Percentiles rank a stretch among this genome's conserved stretches.
These are phyloP conservation scores for Phylloscopus whistleri DNA, from an alignment of 2,113 vertebrate genomes.

Conservation along the genomic window DNA sequence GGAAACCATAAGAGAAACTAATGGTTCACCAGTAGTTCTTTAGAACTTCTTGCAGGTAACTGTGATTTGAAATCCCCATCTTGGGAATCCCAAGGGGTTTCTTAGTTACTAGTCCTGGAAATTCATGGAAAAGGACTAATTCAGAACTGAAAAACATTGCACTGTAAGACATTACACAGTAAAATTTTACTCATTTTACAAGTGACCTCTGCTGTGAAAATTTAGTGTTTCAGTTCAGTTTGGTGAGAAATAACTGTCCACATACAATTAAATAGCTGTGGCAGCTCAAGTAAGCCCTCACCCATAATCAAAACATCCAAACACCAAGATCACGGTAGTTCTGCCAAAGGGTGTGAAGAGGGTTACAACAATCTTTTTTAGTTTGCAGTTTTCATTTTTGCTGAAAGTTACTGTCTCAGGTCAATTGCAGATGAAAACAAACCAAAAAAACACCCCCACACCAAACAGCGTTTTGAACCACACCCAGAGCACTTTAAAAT, in stretches of 20 bases:
- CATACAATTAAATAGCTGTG: background rate
- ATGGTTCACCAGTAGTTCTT: background rate
- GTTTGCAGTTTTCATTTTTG: background rate
- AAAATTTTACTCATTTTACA: background rate
- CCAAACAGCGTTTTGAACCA: background rate
- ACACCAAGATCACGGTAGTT: background rate
- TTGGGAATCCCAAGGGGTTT: conserved; percentile 21
- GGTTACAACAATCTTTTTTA: background rate
- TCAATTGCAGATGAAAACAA: background rate
- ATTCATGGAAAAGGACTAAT: background rate
- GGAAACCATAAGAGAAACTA: background rate
- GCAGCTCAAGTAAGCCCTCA: background rate
- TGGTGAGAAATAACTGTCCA: background rate
- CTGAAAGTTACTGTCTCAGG: background rate
- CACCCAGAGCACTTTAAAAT: background rate
- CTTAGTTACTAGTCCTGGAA: background rate
- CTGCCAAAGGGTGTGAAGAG: background rate
- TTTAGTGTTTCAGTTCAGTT: background rate
- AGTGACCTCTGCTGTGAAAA: background rate
- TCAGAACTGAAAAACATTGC: background rate
- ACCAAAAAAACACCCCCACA: background rate
- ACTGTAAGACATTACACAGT: background rate
- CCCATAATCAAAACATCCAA: background rate
- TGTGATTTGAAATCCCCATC: conserved; percentile 8
- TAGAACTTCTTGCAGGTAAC: background rate